Conservation (phyloP, 2,888 invertebrate genomes). For the Tiliacea aurago region DNA sequence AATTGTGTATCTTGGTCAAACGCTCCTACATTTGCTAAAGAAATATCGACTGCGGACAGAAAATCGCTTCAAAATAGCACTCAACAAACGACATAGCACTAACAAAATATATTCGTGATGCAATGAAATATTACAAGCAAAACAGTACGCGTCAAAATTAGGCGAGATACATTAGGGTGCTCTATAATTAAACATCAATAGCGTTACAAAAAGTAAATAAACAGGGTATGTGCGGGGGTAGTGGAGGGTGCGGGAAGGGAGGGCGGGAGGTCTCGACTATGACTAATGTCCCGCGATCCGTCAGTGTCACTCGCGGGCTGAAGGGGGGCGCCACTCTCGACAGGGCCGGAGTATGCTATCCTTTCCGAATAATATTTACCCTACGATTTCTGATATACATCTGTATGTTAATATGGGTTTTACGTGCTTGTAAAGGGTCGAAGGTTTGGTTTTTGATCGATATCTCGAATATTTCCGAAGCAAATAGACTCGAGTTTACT, state of each 20-base stretch:
- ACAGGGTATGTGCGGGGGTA: conserved; percentile 87
- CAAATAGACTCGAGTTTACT: conserved; percentile 26
- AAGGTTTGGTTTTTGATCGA: conserved; percentile 54
- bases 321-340: conserved; percentile 85
- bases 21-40: conserved; percentile 30
- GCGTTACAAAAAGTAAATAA: conserved; percentile 91
- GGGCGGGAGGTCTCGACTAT: conserved; percentile 90
- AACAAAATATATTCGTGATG: conserved; percentile 70
- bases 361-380: conserved; percentile 88
- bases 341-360: conserved; percentile 86
- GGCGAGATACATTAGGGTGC: conserved; percentile 84
- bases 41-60: conserved; percentile 65
- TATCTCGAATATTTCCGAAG: conserved; percentile 57
- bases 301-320: conserved; percentile 91
- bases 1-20: conserved; percentile 23
- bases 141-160: conserved; percentile 86
- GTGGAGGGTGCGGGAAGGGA: conserved; percentile 85
- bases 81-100: conserved; percentile 62
- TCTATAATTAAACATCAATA: conserved; percentile 91
- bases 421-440: conserved; percentile 70
- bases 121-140: conserved; percentile 83
- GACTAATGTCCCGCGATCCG: conserved; percentile 93
- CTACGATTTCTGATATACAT: conserved; percentile 83
- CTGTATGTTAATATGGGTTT: conserved; percentile 86
- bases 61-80: conserved; percentile 62